These are phyloP conservation scores for Homarus gammarus DNA, from an alignment of 2,888 invertebrate genomes.

Conservation along the genomic window DNA sequence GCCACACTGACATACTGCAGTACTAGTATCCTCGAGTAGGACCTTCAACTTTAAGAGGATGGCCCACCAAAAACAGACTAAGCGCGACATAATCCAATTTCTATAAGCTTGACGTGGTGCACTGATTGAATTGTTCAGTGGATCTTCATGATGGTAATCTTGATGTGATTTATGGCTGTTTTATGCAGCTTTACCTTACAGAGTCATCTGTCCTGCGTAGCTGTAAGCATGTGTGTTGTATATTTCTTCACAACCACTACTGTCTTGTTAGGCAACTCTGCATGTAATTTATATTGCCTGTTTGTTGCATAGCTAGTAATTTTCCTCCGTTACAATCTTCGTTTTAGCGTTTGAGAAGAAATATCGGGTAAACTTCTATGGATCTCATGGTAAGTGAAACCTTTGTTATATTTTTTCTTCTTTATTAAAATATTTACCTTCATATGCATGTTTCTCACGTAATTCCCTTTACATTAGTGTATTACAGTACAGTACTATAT, in stretches of 20 bases:
- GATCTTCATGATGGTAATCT: background rate
- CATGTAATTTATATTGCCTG: background rate
- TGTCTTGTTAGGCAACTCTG: background rate
- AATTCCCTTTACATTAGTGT: too few species aligned
- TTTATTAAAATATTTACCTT: too few species aligned
- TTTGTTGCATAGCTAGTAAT: background rate
- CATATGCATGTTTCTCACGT: too few species aligned
- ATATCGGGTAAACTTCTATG: conserved; percentile 42
- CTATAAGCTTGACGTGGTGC: too few species aligned
- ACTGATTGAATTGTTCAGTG: background rate
- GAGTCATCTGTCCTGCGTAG: background rate
- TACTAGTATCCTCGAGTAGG: too few species aligned
- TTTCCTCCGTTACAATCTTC: background rate
- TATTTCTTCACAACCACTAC: background rate
- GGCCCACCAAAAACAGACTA: too few species aligned
- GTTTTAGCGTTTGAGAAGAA: conserved; percentile 54
- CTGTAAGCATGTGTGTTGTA: background rate
- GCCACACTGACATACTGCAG: too few species aligned
- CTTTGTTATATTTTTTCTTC: background rate
- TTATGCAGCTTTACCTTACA: too few species aligned
- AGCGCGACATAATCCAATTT: too few species aligned
- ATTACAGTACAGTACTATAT: too few species aligned
- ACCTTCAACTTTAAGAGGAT: too few species aligned
- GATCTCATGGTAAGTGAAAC: conserved; percentile 57
- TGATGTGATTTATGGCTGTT: background rate